Evolutionary conservation across 2,113 vertebrate species (phyloP), one percentile per base, ranked within the genome.

Genomic region (Chinchilla lanigera): DNA sequence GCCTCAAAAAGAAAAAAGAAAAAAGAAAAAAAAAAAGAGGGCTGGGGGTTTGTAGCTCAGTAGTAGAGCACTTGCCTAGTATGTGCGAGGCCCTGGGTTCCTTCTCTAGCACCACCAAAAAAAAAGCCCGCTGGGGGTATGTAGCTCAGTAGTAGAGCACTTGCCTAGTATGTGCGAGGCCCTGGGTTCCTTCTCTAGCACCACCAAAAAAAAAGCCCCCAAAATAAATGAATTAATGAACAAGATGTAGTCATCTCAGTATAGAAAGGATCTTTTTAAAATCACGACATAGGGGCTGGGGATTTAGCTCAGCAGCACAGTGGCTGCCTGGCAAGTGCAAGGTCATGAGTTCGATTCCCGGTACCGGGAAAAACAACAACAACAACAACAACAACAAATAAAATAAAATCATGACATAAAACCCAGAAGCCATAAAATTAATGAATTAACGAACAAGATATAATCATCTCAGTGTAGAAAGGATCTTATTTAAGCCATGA

Each of bases 401-500:
- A n/a, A n/a, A n/a, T n/a, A n/a, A n/a, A n/a, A 71, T 19, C 17
- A 71, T 38, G n/a, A 77, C 65, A 90, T 28, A 86, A 95, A 52
- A 77, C 75, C 65, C 65, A 82, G 50, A 92, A 73, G 38, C n/a
- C 71, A 85, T 60, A 73, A 86, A 90, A 67, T 20, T 33, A 61
- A 61, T 7, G 7, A 26, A 28, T 61, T 61, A 61, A 61, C 60
- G 22, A 61, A 61, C n/a, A 41, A 12, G 20, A 67, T 88, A 44
- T n/a, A 60, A 65, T 85, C 85, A 80, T 56, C n/a, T 80, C 86
- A 38, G n/a, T 73, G 38, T 73, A 33, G 63, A 86, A 93, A 90
- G 63, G 5, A 1, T 85, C 61, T 85, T 92, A 73, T 67, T 30
- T 19, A 71, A 38, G 38, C n/a, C 4, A 73, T 73, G 69, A 67